phyloP scores from a whole-genome alignment of 2,888 invertebrate species.

The Eupelmus urozonus region DNA sequence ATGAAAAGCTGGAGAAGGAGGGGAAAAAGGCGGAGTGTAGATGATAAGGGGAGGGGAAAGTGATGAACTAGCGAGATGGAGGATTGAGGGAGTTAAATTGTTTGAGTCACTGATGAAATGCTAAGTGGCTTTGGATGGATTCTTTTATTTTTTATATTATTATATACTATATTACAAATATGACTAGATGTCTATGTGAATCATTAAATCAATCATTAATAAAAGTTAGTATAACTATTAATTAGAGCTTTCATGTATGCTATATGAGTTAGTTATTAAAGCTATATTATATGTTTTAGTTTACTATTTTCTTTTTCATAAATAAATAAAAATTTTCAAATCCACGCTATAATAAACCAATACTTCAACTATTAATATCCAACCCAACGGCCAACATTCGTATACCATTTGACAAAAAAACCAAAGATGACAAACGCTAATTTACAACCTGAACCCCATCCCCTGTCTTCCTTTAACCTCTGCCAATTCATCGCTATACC shows the following conservation, averaged over 20 bases:
- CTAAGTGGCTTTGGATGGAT: neutral
- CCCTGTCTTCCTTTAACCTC: neutral
- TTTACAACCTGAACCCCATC: neutral
- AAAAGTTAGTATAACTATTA: no score
- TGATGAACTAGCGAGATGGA: neutral
- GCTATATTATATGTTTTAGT: no score
- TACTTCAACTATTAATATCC: no score
- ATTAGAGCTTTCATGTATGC: no score
- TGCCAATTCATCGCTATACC: constrained; percentile 22
- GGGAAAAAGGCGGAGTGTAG: neutral
- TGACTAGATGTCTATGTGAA: no score
- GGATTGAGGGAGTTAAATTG: neutral
- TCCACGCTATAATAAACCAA: no score
- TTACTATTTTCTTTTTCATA: no score
- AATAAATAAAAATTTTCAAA: no score
- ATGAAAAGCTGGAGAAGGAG: constrained; percentile 15
- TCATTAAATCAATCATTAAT: no score
- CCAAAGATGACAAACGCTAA: constrained; percentile 8
- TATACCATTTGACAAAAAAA: neutral
- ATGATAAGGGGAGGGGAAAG: neutral
- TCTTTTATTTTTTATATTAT: no score
- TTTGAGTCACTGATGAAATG: neutral
- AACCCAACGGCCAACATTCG: neutral
- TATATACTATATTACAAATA: no score
- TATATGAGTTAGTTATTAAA: no score